phyloP scores from a whole-genome alignment of 2,888 invertebrate species.

The Syritta pipiens region DNA sequence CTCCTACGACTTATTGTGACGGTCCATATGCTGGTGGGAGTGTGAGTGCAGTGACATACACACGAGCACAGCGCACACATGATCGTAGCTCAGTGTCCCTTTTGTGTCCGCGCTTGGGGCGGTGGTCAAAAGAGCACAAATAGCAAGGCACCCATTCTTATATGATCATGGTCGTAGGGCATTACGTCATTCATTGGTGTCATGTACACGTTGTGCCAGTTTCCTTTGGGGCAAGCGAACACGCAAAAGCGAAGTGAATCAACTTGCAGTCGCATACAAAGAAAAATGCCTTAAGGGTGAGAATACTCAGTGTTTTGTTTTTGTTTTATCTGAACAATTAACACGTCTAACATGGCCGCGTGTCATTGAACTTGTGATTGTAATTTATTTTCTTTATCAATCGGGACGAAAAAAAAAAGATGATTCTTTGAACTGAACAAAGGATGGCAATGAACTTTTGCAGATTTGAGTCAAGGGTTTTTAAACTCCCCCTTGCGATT shows the following conservation, averaged over 20 bases:
- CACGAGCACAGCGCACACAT: neutral
- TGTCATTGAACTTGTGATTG: slow-evolving; percentile 49
- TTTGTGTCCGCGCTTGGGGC: slow-evolving; percentile 25
- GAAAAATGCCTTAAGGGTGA: slow-evolving; percentile 15
- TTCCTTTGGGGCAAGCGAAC: slow-evolving; percentile 14
- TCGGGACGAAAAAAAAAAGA: slow-evolving; percentile 42
- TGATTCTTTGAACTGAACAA: slow-evolving; percentile 27
- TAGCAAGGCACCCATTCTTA: slow-evolving; percentile 51
- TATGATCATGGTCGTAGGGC: slow-evolving; percentile 37
- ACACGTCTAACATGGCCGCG: slow-evolving; percentile 55
- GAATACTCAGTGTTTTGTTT: slow-evolving; percentile 30
- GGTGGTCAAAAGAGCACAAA: slow-evolving; percentile 27
- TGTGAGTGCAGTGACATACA: slow-evolving; percentile 4
- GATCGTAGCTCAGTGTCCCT: slow-evolving; percentile 39
- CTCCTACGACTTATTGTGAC: slow-evolving; percentile 26
- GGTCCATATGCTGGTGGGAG: slow-evolving; percentile 30
- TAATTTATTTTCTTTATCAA: slow-evolving; percentile 23
- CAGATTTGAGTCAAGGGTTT: slow-evolving; percentile 30
- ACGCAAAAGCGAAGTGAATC: slow-evolving; percentile 26
- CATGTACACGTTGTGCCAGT: slow-evolving; percentile 32
- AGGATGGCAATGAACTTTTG: slow-evolving; percentile 55
- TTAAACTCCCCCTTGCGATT: slow-evolving; percentile 14
- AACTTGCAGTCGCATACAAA: slow-evolving; percentile 20
- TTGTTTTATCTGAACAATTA: slow-evolving; percentile 59
- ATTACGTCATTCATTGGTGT: slow-evolving; percentile 60